Evolutionary conservation across 2,797 vertebrate species (phyloP).

Genomic region (Phaenicophaeus curvirostris): DNA sequence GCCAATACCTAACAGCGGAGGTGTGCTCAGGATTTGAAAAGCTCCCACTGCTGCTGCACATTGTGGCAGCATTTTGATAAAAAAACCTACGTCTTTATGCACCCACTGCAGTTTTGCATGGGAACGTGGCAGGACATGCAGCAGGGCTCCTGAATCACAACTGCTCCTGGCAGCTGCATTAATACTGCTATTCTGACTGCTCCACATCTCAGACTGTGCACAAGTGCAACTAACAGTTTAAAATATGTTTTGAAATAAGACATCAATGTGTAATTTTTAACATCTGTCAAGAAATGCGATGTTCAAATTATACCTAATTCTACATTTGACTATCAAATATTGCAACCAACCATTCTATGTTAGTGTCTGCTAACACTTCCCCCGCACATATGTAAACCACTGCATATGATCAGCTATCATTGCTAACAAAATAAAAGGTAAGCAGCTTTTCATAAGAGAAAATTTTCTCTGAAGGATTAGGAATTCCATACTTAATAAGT

Average conservation of each 20-base stretch:
- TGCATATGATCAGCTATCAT: not conserved
- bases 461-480: not conserved
- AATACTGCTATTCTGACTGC: not conserved
- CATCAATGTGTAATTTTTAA: not conserved
- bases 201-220: not conserved
- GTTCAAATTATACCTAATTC: not conserved
- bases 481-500: not conserved
- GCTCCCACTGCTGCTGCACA: not conserved
- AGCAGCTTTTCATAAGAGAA: not conserved
- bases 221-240: not conserved
- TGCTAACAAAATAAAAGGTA: not conserved
- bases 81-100: rapidly evolving
- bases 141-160: not conserved
- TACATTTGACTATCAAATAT: not conserved
- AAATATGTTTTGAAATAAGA: not conserved
- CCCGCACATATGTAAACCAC: not conserved
- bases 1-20: not conserved
- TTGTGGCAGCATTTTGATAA: not conserved
- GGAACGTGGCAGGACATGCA: not conserved
- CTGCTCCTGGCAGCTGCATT: not conserved
- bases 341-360: not conserved
- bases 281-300: not conserved
- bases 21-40: not conserved
- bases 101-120: not conserved
- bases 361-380: not conserved